phyloP scores from a whole-genome alignment of 2,797 vertebrate species.

The Poeciliopsis turneri region DNA sequence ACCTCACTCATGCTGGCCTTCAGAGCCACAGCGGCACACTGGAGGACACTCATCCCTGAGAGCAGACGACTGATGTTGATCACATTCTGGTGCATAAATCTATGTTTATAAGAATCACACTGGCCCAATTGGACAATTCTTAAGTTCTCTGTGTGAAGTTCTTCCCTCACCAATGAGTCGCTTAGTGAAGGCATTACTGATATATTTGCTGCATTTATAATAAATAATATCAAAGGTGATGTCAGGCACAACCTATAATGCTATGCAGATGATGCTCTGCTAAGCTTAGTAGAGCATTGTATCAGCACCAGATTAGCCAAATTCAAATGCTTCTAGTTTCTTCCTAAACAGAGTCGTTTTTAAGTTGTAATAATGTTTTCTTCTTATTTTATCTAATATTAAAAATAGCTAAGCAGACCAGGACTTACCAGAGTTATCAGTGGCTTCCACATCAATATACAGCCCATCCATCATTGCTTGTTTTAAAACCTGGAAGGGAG shows the following conservation, averaged over 20 bases:
- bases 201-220: background rate
- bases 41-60: conserved; percentile 84
- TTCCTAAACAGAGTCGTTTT: background rate
- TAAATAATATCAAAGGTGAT: background rate
- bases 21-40: conserved; percentile 79
- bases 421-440: conserved; percentile 79
- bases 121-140: background rate
- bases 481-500: conserved; percentile 80
- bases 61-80: conserved; percentile 5
- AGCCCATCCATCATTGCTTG: conserved; percentile 69
- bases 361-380: background rate
- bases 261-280: background rate
- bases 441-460: conserved; percentile 79
- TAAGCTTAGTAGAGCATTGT: background rate
- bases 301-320: background rate
- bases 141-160: background rate
- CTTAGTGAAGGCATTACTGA: background rate
- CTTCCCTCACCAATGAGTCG: background rate
- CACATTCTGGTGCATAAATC: background rate
- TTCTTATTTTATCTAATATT: background rate
- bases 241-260: background rate
- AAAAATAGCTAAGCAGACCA: background rate
- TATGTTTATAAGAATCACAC: background rate
- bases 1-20: conserved; percentile 61
- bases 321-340: background rate